These are phyloP conservation scores for Chalcosyrphus nemorum DNA, from an alignment of 2,888 invertebrate genomes.

Conservation along the genomic window DNA sequence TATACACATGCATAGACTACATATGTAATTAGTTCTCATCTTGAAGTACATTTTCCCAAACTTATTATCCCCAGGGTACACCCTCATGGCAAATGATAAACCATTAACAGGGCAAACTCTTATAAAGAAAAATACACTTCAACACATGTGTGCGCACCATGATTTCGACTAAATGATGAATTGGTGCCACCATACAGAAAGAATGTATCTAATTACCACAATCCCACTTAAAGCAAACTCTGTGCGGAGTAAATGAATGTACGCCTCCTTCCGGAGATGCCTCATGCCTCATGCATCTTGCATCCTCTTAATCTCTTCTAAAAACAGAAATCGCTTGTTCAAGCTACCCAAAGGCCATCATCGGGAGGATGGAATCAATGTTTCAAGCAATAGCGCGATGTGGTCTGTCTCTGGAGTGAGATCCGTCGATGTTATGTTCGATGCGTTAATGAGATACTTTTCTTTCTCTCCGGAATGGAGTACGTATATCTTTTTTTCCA, in stretches of 20 bases:
- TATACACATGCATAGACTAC: too few species aligned
- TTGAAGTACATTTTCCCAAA: not conserved
- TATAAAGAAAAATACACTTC: slow-evolving; percentile 50
- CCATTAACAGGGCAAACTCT: slow-evolving; percentile 8
- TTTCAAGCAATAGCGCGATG: slow-evolving; percentile 27
- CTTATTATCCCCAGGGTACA: not conserved
- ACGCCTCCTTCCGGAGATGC: slow-evolving; percentile 33
- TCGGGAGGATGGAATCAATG: slow-evolving; percentile 41
- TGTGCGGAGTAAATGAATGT: not conserved
- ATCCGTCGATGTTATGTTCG: slow-evolving; percentile 71
- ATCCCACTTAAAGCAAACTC: slow-evolving; percentile 52
- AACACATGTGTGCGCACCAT: slow-evolving; percentile 63
- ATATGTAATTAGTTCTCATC: too few species aligned
- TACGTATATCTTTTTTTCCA: slow-evolving; percentile 37
- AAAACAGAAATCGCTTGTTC: slow-evolving; percentile 44
- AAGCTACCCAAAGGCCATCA: slow-evolving; percentile 46
- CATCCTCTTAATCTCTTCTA: slow-evolving; percentile 54
- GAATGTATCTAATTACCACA: slow-evolving; percentile 71
- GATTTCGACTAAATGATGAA: slow-evolving; percentile 69
- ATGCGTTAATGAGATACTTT: slow-evolving; percentile 73
- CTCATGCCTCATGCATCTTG: slow-evolving; percentile 25
- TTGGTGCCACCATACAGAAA: slow-evolving; percentile 63
- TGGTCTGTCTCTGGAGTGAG: slow-evolving; percentile 47
- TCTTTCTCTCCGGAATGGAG: slow-evolving; percentile 25
- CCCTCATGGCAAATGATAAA: slow-evolving; percentile 8